A percentile compares a stretch with the other conserved stretches of the same genome.
Conservation (phyloP, 2,888 invertebrate genomes). For the Scaptomyza caliginosa region DNA sequence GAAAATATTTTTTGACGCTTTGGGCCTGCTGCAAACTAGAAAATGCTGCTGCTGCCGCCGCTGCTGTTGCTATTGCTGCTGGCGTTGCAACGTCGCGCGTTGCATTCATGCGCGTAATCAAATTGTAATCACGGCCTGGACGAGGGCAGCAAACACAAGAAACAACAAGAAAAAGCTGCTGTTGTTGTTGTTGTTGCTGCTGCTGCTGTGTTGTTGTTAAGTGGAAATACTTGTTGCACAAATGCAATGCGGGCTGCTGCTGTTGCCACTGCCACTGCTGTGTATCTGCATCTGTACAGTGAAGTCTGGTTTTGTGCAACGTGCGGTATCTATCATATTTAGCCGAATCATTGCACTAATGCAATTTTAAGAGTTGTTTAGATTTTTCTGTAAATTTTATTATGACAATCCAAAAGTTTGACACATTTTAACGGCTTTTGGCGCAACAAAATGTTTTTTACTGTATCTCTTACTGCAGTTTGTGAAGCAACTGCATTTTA, state of each 20-base stretch:
- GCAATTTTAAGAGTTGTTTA: too few species aligned
- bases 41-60: conserved; percentile 54
- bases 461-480: not conserved
- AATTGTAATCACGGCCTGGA: conserved; percentile 79
- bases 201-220: conserved; percentile 66
- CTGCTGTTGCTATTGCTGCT: conserved; percentile 19
- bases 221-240: conserved; percentile 82
- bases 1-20: conserved; percentile 81
- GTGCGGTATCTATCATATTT: not conserved
- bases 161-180: conserved; percentile 29
- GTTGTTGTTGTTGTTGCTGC: conserved; percentile 64
- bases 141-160: conserved; percentile 55
- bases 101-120: conserved; percentile 81
- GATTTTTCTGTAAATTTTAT: not conserved
- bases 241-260: conserved; percentile 75
- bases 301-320: conserved; percentile 21
- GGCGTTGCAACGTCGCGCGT: conserved; percentile 54
- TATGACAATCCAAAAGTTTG: not conserved
- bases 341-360: not conserved
- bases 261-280: conserved; percentile 38
- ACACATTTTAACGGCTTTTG: not conserved
- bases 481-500: not conserved
- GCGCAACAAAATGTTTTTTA: not conserved
- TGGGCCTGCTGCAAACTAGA: conserved; percentile 63
- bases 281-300: conserved; percentile 67